Evolutionary conservation across 1,140 invertebrate genomes (phyloP), one percentile per base, ranked within the genome.

Genomic region (Cyclargus thomasi): DNA sequence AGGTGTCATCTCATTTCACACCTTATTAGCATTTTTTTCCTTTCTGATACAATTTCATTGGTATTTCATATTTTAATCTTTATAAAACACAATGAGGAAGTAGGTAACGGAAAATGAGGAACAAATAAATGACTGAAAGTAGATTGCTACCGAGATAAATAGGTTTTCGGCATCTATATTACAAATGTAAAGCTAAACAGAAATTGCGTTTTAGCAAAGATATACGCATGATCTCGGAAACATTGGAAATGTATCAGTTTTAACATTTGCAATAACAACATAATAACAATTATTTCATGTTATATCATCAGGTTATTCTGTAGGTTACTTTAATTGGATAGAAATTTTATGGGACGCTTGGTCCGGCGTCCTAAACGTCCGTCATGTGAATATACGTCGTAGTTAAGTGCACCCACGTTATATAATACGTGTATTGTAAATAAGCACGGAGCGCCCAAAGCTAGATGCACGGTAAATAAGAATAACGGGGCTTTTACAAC

Each of bases 391-490:
- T 67, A 59, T 59, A 23, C 57, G 70, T 74, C 68, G 70, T 65
- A 64, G 57, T 23, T 53, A 55, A 57, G 64, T 64, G 64, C 64
- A 68, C 62, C 23, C 64, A 74, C 67, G 57, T 63, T 67, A 39
- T 63, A 36, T 68, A 68, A 53, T 63, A 62, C 35, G 72, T 57
- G 69, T 76, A 76, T 79, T 75, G 77, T 78, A 86, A 78, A 82
- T 81, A 86, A 81, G 73, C 70, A 69, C 71, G 66, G 70, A 82
- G 81, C 75, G 81, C 81, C 82, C 78, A 82, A 79, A 78, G 80
- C 76, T 73, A 90, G 85, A 90, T 87, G 87, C 85, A 80, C 83
- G 77, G 86, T 85, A 87, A 88, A 90, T 86, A 88, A 85, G 83
- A 81, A 78, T 86, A 90, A 90, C 87, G 87, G 87, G 75, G 73